Conservation (phyloP, 2,797 vertebrate genomes). For the Helarctos malayanus region DNA sequence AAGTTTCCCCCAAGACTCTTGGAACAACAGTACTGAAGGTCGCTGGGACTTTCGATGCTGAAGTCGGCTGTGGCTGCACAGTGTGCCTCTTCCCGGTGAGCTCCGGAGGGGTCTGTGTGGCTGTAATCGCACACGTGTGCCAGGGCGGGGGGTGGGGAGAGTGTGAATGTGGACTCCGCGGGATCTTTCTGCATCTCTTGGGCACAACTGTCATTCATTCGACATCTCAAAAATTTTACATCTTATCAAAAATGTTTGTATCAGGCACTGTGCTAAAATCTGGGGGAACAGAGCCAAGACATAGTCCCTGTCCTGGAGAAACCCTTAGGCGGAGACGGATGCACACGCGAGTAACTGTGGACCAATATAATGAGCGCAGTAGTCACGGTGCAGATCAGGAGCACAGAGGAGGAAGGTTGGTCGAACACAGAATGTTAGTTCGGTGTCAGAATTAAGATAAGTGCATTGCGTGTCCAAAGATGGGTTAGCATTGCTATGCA, state of each 20-base stretch:
- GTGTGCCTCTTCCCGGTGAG: too few species aligned
- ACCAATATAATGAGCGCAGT: neutral
- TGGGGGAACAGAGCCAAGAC: neutral
- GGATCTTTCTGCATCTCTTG: neutral
- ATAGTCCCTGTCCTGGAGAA: neutral
- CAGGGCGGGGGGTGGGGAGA: too few species aligned
- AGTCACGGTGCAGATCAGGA: neutral
- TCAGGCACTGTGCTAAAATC: neutral
- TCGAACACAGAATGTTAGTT: accelerated
- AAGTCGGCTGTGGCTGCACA: too few species aligned
- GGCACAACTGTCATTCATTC: neutral
- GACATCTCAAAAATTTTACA: neutral
- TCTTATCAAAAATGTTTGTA: neutral
- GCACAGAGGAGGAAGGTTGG: neutral
- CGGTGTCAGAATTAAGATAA: neutral
- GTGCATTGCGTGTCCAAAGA: accelerated
- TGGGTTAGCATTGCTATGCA: accelerated
- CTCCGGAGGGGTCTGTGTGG: neutral
- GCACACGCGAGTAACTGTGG: neutral
- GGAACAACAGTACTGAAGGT: neutral
- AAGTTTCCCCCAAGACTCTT: neutral
- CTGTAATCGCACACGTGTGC: accelerated
- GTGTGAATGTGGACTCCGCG: too few species aligned
- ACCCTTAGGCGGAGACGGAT: neutral
- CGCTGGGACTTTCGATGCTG: neutral